These are phyloP conservation scores for Toxotes chatareus DNA, from an alignment of 2,113 vertebrate species.

Conservation along the genomic window DNA sequence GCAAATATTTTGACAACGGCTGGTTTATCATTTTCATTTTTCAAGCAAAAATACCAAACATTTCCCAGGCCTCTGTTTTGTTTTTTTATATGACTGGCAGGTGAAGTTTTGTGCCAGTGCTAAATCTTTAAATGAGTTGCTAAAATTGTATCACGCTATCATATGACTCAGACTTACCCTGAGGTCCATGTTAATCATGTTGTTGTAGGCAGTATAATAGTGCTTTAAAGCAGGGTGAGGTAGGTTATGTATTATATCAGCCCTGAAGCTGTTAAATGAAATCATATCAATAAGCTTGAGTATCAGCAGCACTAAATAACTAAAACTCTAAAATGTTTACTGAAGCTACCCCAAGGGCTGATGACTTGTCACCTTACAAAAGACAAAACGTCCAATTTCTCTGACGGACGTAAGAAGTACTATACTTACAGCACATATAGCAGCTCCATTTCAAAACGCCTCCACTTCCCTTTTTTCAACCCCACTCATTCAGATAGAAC, in stretches of 20 bases:
- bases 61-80: neutral
- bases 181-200: neutral
- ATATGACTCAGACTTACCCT: neutral
- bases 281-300: neutral
- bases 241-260: neutral
- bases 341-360: neutral
- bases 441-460: neutral
- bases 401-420: neutral
- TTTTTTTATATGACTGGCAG: too few species aligned
- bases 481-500: conserved; percentile 4
- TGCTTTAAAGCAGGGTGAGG: neutral
- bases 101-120: neutral
- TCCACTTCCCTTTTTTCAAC: conserved; percentile 17
- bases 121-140: neutral
- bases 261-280: neutral
- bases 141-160: neutral
- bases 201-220: neutral
- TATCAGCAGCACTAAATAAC: neutral
- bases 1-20: too few species aligned
- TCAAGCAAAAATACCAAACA: neutral
- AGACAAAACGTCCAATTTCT: neutral
- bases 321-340: neutral
- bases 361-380: neutral
- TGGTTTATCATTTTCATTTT: too few species aligned
- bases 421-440: neutral